These are phyloP conservation scores for Chromoteleia sp. DNA, from an alignment of 2,888 invertebrate species.

Conservation along the genomic window DNA sequence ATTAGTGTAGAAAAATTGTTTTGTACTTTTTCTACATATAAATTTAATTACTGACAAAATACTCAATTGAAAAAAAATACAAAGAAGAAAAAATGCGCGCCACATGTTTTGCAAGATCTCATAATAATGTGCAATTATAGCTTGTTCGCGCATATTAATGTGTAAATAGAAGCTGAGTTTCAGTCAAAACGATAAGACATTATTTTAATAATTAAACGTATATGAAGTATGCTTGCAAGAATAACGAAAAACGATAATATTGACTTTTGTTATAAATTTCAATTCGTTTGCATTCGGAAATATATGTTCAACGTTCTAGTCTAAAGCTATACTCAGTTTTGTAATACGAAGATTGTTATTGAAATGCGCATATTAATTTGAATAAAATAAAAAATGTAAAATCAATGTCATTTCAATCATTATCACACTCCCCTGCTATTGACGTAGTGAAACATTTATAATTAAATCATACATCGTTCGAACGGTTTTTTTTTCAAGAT, in stretches of 20 bases:
- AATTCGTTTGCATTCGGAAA: conserved; percentile 25
- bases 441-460: conserved; percentile 5
- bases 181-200: conserved; percentile 27
- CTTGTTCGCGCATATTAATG: not conserved
- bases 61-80: conserved; percentile 39
- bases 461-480: conserved; percentile 21
- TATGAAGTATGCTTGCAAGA: conserved; percentile 12
- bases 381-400: conserved; percentile 49
- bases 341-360: conserved; percentile 35
- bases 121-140: conserved; percentile 45
- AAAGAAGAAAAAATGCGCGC: conserved; percentile 1
- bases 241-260: conserved; percentile 18
- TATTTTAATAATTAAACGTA: conserved; percentile 39
- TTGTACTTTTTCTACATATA: conserved; percentile 21
- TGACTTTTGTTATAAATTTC: conserved; percentile 48
- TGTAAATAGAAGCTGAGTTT: conserved; percentile 32
- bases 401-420: conserved; percentile 43
- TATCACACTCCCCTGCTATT: conserved; percentile 24
- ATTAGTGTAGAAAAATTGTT: conserved; percentile 33
- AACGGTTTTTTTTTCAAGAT: conserved; percentile 20
- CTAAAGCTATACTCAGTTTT: conserved; percentile 30
- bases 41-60: conserved; percentile 28
- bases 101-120: conserved; percentile 31
- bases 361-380: conserved; percentile 50
- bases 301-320: conserved; percentile 54